Base-by-base conservation (phyloP, 2,113 vertebrate species). In the Zingel zingel region DNA sequence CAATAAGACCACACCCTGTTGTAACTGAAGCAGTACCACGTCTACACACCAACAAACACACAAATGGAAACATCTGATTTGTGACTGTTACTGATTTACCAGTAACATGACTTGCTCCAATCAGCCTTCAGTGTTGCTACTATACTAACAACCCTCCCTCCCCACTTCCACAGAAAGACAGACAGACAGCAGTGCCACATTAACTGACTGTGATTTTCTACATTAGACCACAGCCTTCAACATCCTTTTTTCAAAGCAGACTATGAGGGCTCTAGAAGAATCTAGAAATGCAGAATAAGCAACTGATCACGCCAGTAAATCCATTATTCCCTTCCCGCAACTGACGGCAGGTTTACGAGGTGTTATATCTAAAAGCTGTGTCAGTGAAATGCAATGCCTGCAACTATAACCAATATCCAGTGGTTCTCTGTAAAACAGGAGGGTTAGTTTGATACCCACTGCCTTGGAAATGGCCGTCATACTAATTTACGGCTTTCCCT, bases 1-100 rank as follows among this genome's bases (percentile, higher is more conserved):
- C 4, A 15, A 79, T 67, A 70, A 10, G 86, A 84, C 88, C 84
- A 84, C 86, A 50, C 90, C 84, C 73, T 83, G 63, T 51, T 73
- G 53, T 12, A 39, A 69, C 4, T 36, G 57, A 63, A 79, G 64
- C 58, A 59, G 16, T 6, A 25, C 10, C 50, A 18, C 6, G 5
- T 64, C 51, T 15, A 50, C 62, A 71, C 58, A 57, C 5, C 4
- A 9, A 16, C 18, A 9, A 0, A 12, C 48, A 59, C 43, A 65
- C 12, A 76, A 68, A 78, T 48, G 19, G 39, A 79, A 27, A 66
- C 23, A 66, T 62, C 54, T 77, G 54, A 90, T 89, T 71, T 69
- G 61, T 66, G 73, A 79, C 54, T 57, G n/a, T 47, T 18, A 69
- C 47, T 65, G 61, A 74, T 84, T 77, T 79, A 74, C 50, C 57